Base-by-base conservation (phyloP, 2,113 vertebrate species). In the Sterna hirundo region DNA sequence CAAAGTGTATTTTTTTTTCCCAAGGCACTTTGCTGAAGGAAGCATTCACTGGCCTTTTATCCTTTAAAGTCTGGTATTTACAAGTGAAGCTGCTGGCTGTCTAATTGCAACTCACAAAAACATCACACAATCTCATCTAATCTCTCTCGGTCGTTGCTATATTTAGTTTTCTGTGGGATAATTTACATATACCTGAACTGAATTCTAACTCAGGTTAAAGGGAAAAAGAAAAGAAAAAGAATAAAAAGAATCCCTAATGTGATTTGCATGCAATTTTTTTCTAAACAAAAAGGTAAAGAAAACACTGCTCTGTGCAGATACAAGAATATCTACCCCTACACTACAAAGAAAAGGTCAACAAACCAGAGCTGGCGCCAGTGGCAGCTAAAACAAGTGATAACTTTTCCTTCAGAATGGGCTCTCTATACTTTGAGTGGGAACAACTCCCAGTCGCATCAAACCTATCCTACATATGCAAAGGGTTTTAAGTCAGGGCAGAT, bases 31-130 rank as follows among this genome's bases (percentile, higher is more conserved):
- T 86, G 83, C 70, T 71, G 81, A 95, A 92, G 78, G 88, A 95
- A 96, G 62, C 72, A 86, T 90, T 95, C 83, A 88, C 65, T 92
- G 61, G 89, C 66, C 61, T 97, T 97, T 97, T 88, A 96, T 97
- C 90, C 80, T 96, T 95, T 96, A 87, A 95, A 93, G 75, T 91
- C 85, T 76, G 92, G 78, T 97, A 95, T 97, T 97, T 97, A 95
- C 89, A 97, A 95, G 92, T 85, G 93, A 95, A 92, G 82, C 86
- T 96, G 72, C 94, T 96, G 89, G 68, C 92, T 96, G 65, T 93
- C 95, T 97, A 97, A 98, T 97, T 95, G 88, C 76, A 96, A 76
- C 62, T 94, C 92, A 94, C 71, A 76, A 94, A 96, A 97, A 90
- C 94, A 94, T 95, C 88, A 81, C 65, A 83, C 54, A 58, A 65